Conservation (phyloP, 2,797 vertebrate genomes). For the Rallus crepitans region DNA sequence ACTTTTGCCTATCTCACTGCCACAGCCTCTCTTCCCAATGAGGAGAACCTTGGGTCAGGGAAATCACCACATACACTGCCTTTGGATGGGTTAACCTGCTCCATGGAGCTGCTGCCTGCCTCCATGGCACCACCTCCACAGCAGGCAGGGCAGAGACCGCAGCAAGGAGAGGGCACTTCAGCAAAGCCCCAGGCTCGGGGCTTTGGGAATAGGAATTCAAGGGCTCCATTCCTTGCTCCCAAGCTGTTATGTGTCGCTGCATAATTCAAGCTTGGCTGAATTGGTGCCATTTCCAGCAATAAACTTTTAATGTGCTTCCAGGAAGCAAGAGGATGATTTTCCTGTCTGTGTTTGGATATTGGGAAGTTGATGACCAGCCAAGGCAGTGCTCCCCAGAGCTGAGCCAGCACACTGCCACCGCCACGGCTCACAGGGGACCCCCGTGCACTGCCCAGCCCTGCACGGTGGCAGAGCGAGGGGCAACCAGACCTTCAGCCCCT, state of each 20-base stretch:
- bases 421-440: background rate
- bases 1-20: rapidly evolving
- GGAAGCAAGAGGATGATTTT: background rate
- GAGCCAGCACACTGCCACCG: background rate
- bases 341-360: background rate
- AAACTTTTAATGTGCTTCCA: background rate
- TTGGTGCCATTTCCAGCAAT: background rate
- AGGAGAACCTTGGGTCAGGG: rapidly evolving
- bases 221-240: background rate
- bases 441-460: background rate
- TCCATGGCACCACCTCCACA: too few species aligned
- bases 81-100: too few species aligned
- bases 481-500: background rate
- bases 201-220: background rate
- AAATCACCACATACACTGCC: too few species aligned
- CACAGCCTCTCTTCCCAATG: background rate
- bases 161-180: background rate
- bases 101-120: too few species aligned
- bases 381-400: background rate
- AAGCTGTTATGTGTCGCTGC: background rate
- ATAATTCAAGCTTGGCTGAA: background rate
- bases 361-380: background rate
- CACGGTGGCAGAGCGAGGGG: rapidly evolving
- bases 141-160: background rate
- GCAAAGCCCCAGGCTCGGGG: background rate